These are phyloP conservation scores for Neostethus bicornis DNA, from an alignment of 2,797 vertebrate genomes.

Conservation along the genomic window DNA sequence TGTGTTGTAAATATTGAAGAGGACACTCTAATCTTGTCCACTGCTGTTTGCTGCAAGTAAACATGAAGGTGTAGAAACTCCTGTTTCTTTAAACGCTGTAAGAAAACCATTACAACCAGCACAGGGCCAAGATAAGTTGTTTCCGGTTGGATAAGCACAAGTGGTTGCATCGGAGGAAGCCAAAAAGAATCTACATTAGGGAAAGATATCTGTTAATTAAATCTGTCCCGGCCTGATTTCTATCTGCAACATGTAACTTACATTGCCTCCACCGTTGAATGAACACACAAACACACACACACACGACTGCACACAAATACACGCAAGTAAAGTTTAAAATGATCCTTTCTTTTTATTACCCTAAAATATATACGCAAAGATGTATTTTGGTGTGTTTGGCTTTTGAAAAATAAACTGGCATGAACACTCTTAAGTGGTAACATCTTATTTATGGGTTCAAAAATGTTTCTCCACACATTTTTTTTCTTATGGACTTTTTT, in stretches of 20 bases:
- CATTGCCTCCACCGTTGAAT: constrained; percentile 57
- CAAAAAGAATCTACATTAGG: constrained; percentile 81
- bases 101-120: constrained; percentile 72
- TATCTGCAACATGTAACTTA: constrained; percentile 78
- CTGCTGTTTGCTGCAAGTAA: constrained; percentile 64
- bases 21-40: constrained; percentile 58
- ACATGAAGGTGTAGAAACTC: constrained; percentile 59
- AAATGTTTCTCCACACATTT: no score
- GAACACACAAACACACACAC: constrained; percentile 41
- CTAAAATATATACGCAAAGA: constrained; percentile 5
- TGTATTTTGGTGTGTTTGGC: constrained; percentile 6
- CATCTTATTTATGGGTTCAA: neutral
- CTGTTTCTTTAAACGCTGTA: constrained; percentile 63
- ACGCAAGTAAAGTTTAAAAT: constrained; percentile 48
- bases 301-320: constrained; percentile 20
- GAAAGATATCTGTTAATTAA: constrained; percentile 84
- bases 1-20: constrained; percentile 49
- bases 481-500: neutral
- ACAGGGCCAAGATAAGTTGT: constrained; percentile 75
- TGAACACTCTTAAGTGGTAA: constrained; percentile 17
- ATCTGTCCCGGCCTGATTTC: constrained; percentile 79
- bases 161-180: constrained; percentile 72
- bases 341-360: constrained; percentile 40
- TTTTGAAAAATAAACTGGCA: neutral
- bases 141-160: constrained; percentile 78